Base-by-base conservation (phyloP, 2,888 invertebrate species). In the Drepana falcataria region DNA sequence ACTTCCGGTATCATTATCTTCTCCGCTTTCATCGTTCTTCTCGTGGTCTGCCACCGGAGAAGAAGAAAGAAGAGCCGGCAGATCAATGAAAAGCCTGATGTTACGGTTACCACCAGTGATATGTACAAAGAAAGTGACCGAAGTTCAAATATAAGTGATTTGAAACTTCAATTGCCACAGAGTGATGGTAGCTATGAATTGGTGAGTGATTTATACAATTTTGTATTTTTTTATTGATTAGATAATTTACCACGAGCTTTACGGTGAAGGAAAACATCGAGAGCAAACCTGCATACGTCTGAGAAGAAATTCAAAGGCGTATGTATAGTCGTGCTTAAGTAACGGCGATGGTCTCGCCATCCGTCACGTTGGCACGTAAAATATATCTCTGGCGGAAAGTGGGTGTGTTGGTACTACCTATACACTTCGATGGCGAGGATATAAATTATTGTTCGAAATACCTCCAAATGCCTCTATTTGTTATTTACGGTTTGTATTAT, bases 131-230 rank as follows among this genome's bases (percentile, higher is more conserved):
- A 95, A 77, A 97, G 97, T 57, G 97, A 98, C 79, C 93, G 96
- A 60, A 97, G 97, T 72, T 97, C 97, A 41, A 97, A 97, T 82
- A 97, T 97, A 68, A 97, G 97, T 64, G 97, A 97, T 83, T 90
- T 97, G 77, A 98, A 98, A 85, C 92, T 96, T 62, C 97, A 97
- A 81, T 92, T 97, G 59, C 93, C 97, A 47, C 96, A 97, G 21
- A 94, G 95, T 55, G 95, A 95, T 56, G 95, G 95, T 37, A 94
- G 94, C 64, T 95, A 95, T 80, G 95, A 96, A 71, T 91, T 93
- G 92, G 94, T 94, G 68, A 91, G 92, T 81, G 21, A 21, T 21
- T 21, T 21, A 21, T 21, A 21, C 21, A 21, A 21, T 21, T 71
- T 44, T 48, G 21, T 48, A 37, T 9, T 3, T 37, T 37, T 37